Evolutionary conservation across 2,888 invertebrate genomes (phyloP).

Genomic region (Noctua fimbriata): DNA sequence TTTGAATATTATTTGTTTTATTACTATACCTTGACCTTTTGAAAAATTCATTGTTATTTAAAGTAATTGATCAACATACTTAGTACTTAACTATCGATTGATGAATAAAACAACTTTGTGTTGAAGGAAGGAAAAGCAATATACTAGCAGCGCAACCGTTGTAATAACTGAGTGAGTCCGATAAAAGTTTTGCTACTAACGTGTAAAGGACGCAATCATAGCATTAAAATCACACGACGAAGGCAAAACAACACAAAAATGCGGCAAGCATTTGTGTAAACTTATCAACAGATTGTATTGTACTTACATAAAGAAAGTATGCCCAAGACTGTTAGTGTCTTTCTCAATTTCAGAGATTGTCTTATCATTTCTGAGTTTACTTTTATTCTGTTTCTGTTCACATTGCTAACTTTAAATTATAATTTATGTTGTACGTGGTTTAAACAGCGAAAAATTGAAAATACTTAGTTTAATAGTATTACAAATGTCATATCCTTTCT

Average conservation of each 20-base stretch:
- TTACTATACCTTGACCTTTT: constrained; percentile 10
- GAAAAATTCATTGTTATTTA: constrained; percentile 18
- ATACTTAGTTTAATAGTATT: not conserved
- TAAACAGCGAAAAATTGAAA: constrained; percentile 46
- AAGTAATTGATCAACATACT: constrained; percentile 10
- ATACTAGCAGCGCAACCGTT: not conserved
- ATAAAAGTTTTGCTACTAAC: constrained; percentile 22
- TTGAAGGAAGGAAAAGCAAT: not conserved
- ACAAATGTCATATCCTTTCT: constrained; percentile 34
- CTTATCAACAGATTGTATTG: constrained; percentile 56
- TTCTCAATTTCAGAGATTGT: constrained; percentile 85
- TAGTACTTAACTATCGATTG: constrained; percentile 18
- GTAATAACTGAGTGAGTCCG: constrained; percentile 8
- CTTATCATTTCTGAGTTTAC: constrained; percentile 86
- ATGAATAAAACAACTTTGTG: constrained; percentile 9
- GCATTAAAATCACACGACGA: constrained; percentile 32
- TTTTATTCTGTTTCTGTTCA: constrained; percentile 72
- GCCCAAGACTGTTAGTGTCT: constrained; percentile 81
- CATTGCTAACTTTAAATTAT: constrained; percentile 76
- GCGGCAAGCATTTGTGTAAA: constrained; percentile 55
- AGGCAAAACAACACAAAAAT: constrained; percentile 55
- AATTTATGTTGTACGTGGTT: constrained; percentile 55
- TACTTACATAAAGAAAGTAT: constrained; percentile 84
- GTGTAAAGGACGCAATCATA: constrained; percentile 8
- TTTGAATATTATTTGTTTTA: not conserved